Evolutionary conservation across 2,888 invertebrate species (phyloP), one percentile per base, ranked within the genome.

Genomic region (Choristoneura rosaceana): DNA sequence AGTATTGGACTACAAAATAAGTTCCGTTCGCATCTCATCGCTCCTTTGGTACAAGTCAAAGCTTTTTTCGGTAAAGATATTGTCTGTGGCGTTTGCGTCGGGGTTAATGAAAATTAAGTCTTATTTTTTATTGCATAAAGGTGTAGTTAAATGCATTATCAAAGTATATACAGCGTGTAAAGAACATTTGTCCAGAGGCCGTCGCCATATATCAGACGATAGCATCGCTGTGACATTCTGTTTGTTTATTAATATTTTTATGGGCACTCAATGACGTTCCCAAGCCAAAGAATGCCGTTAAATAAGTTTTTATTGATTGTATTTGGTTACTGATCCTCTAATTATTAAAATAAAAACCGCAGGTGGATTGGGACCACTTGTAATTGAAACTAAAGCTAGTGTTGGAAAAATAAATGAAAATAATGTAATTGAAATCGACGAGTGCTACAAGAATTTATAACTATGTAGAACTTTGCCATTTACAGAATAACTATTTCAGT

Each of bases 131-230:
- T 7, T 0, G 1, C 0, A 63, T 47, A 71, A 41, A 25, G 55
- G 43, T 47, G 17, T 59, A 12, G 38, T 33, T 34, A 17, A 7
- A 15, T 63, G 67, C 14, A 63, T 38, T 66, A 73, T 75, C 73
- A 75, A 70, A 62, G 25, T 25, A 67, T 60, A 66, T 68, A 45
- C 71, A 74, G 69, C 47, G 75, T 43, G 68, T 63, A 64, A 59
- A 47, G 52, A 59, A 77, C 79, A 80, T 81, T 81, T 76, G 79
- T 81, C 80, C 77, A 69, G 25, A 65, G 43, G 65, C 79, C 76
- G 79, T 38, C 78, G 75, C 78, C 69, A 81, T 82, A 79, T 77
- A 81, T 82, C 80, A 81, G 70, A 34, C 55, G 82, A 82, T 82
- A 81, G 75, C 74, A 81, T 81, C 80, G 63, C 76, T 74, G 70